Conservation (phyloP, 2,888 invertebrate genomes). For the Quadriops clusia region DNA sequence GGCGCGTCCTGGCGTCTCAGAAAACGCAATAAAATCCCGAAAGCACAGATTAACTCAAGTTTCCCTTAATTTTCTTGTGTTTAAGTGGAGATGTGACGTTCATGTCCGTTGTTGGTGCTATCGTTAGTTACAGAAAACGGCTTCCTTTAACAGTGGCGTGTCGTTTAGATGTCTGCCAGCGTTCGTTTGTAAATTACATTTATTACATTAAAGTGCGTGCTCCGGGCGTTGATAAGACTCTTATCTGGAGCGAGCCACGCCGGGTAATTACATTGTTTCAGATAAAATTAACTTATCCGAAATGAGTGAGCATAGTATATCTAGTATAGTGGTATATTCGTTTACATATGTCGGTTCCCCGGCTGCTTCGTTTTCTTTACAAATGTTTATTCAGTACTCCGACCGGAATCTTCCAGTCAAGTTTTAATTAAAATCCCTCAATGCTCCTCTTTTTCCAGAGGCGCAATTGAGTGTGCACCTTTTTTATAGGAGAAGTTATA, state of each 20-base stretch:
- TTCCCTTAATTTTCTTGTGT: conserved; percentile 5
- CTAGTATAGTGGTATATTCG: too few relatives aligned
- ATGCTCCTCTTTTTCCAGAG: conserved; percentile 3
- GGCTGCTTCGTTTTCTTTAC: conserved; percentile 10
- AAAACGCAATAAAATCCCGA: conserved; percentile 7
- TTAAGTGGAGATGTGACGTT: conserved; percentile 6
- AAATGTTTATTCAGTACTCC: conserved; percentile 15
- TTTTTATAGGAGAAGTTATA: too few relatives aligned
- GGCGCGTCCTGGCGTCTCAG: conserved; percentile 2
- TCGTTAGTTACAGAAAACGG: conserved; percentile 15
- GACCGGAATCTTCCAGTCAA: background rate
- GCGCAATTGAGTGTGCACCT: too few relatives aligned
- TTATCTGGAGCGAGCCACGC: conserved; percentile 27
- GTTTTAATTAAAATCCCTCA: conserved; percentile 9
- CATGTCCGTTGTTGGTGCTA: conserved; percentile 9
- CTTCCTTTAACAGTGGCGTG: conserved; percentile 19
- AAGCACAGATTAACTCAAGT: conserved; percentile 6
- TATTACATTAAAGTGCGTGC: conserved; percentile 32
- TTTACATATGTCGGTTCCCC: conserved; percentile 22
- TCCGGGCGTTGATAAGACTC: conserved; percentile 29
- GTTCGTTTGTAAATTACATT: conserved; percentile 32
- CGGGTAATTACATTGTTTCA: conserved; percentile 31
- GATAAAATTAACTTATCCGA: conserved; percentile 32
- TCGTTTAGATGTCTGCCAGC: conserved; percentile 25
- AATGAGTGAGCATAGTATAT: conserved; percentile 25